Base-by-base conservation (phyloP, 2,113 vertebrate genomes). In the Chitala chitala region DNA sequence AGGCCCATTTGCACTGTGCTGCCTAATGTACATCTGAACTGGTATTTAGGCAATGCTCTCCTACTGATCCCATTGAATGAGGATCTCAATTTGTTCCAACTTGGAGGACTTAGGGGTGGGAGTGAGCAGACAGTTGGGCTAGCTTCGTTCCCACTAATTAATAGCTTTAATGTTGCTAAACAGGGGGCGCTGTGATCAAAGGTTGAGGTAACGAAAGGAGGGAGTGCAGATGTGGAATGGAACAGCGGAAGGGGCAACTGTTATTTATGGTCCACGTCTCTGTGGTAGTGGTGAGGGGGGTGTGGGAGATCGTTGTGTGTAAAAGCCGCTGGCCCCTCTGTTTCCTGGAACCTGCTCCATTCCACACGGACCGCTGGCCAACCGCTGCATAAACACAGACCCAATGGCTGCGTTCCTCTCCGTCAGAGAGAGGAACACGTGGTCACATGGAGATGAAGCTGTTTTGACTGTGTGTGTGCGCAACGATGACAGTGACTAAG, bases 341-440 rank as follows among this genome's bases (percentile, higher is more conserved):
- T 46, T 68, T 68, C 64, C 64, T 51, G 48, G 48, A 51, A 51
- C 48, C 48, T 8, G 20, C 48, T 51, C 48, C 20, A 51, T 20
- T 51, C 48, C 48, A n/a, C n/a, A n/a, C n/a, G 13, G 26, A 33
- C 6, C 33, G 38, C 59, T 3, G 31, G 58, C 58, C 36, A 26
- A 61, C 29, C 31, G 1, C 9, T 38, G 31, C 59, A 63, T 33
- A 68, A 68, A 68, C 12, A 68, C 64, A 68, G 15, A 22, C 64
- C 40, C 46, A 68, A 48, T 68, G 64, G 64, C n/a, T 46, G 64
- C n/a, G 42, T 29, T 68, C 64, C 40, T 68, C n/a, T 68, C 64
- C 10, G 7, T 42, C n/a, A 22, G 42, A 20, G 26, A 20, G 1
- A 29, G 5, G 5, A 33, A 22, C n/a, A 9, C 26, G 40, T 68